phyloP scores from a whole-genome alignment of 1,140 invertebrate species.

The Habropoda laboriosa region DNA sequence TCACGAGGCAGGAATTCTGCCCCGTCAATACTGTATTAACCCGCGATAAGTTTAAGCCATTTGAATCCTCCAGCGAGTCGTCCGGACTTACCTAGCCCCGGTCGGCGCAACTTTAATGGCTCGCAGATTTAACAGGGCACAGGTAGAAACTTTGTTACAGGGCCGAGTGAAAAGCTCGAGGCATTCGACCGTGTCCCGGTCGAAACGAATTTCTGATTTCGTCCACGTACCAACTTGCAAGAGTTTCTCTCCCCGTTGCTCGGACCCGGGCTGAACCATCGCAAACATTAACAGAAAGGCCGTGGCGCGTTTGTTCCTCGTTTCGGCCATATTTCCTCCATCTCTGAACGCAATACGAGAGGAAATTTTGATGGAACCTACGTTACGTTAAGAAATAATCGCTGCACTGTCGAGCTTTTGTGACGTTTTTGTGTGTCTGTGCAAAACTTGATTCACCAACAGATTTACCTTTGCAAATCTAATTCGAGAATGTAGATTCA shows the following conservation, averaged over 20 bases:
- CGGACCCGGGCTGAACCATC: slow-evolving; percentile 4
- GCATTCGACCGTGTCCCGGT: slow-evolving; percentile 28
- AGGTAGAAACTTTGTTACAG: slow-evolving; percentile 54
- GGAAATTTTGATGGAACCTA: too few relatives aligned
- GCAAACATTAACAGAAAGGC: neutral
- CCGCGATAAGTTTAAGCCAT: slow-evolving; percentile 65
- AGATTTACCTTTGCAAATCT: too few relatives aligned
- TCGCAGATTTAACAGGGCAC: slow-evolving; percentile 61
- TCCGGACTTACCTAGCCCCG: slow-evolving; percentile 46
- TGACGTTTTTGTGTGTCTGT: too few relatives aligned
- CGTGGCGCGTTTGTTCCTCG: too few relatives aligned
- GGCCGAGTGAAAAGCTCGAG: slow-evolving; percentile 48
- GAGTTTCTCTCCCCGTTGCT: slow-evolving; percentile 27
- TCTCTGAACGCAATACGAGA: too few relatives aligned
- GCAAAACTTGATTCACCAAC: too few relatives aligned
- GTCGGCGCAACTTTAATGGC: slow-evolving; percentile 59
- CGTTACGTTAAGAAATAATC: too few relatives aligned
- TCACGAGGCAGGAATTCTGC: slow-evolving; percentile 47
- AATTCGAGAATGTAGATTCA: neutral
- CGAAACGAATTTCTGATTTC: slow-evolving; percentile 56
- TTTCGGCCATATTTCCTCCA: too few relatives aligned
- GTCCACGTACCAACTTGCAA: slow-evolving; percentile 51
- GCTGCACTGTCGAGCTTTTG: too few relatives aligned
- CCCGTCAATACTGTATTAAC: slow-evolving; percentile 62
- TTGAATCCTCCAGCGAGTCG: slow-evolving; percentile 56